Evolutionary conservation across 2,888 invertebrate genomes (phyloP).

Genomic region (Thymelicus acteon): DNA sequence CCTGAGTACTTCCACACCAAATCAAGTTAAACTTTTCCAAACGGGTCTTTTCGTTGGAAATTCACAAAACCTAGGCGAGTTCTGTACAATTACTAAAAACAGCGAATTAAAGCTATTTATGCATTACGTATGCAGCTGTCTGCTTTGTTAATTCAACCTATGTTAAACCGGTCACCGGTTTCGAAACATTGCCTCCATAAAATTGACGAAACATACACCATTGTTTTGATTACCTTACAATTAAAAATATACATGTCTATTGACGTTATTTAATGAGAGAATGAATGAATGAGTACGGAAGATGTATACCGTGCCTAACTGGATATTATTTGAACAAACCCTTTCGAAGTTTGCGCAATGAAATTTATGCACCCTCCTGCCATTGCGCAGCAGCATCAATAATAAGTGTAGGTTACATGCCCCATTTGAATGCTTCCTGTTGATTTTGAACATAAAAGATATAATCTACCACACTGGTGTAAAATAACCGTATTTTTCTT

Average conservation of each 20-base stretch:
- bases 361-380: conserved; percentile 80
- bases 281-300: neutral
- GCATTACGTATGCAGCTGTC: neutral
- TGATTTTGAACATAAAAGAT: conserved; percentile 83
- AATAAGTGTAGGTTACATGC: conserved; percentile 84
- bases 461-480: conserved; percentile 84
- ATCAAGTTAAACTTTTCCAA: conserved; percentile 65
- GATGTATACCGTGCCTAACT: neutral
- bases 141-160: neutral
- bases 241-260: too few species aligned
- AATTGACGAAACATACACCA: neutral
- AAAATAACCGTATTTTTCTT: conserved; percentile 83
- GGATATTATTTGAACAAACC: conserved; percentile 71
- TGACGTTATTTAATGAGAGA: too few species aligned
- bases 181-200: neutral
- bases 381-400: conserved; percentile 69
- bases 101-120: conserved; percentile 51
- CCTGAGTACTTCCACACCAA: conserved; percentile 62
- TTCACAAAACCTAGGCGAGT: conserved; percentile 47
- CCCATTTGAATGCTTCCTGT: conserved; percentile 84
- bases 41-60: conserved; percentile 45
- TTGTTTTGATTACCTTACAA: too few species aligned
- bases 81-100: conserved; percentile 62
- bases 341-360: conserved; percentile 68
- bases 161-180: neutral